Evolutionary conservation across 1,140 invertebrate species (phyloP).

Genomic region (Eriocheir sinensis): DNA sequence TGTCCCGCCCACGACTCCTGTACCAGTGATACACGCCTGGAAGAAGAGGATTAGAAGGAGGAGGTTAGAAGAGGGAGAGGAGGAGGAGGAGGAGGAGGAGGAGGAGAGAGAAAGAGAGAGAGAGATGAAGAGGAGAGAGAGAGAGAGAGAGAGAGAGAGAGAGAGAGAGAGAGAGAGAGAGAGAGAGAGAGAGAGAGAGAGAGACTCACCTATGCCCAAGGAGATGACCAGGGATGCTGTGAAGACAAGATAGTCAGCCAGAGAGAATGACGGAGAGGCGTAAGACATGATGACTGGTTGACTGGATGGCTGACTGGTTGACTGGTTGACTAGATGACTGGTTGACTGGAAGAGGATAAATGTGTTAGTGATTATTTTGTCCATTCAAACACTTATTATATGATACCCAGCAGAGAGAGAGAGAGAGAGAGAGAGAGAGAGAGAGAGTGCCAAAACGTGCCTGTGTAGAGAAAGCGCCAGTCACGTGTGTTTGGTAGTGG

Average conservation of each 20-base stretch:
- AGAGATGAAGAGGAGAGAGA: not conserved
- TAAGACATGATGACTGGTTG: not conserved
- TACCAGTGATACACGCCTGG: slow-evolving; percentile 68
- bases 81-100: not conserved
- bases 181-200: not conserved
- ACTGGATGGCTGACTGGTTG: too few relatives aligned
- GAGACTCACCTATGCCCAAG: slow-evolving; percentile 39
- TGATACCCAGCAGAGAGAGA: not conserved
- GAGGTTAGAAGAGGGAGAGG: not conserved
- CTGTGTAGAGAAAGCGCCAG: not conserved
- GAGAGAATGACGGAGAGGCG: not conserved
- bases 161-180: not conserved
- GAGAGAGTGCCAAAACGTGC: too few relatives aligned
- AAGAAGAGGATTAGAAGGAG: not conserved
- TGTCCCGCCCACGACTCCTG: slow-evolving; percentile 45
- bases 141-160: not conserved
- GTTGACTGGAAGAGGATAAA: not conserved
- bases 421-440: slow-evolving; percentile 3
- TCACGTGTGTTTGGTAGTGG: not conserved
- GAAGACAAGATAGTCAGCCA: slow-evolving; percentile 46
- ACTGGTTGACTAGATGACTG: not conserved
- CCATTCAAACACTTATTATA: not conserved
- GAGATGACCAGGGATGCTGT: slow-evolving; percentile 36
- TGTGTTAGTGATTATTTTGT: not conserved
- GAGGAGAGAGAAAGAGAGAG: not conserved